Conservation (phyloP, 2,888 invertebrate species). For the Melanotus villosus region DNA sequence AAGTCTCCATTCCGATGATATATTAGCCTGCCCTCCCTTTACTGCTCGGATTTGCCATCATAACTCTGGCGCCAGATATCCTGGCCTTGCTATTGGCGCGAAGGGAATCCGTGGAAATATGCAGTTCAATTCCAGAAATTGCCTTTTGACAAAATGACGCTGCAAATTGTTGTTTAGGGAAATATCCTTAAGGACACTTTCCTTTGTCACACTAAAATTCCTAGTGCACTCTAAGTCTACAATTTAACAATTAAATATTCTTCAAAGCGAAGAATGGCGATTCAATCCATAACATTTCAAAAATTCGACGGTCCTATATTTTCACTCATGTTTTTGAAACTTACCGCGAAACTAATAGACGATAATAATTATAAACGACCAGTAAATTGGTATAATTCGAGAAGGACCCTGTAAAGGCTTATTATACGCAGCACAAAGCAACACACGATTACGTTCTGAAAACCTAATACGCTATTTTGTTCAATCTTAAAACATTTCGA, state of each 20-base stretch:
- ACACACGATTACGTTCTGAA: background rate
- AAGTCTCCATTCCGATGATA: slow-evolving; percentile 73
- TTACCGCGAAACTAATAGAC: background rate
- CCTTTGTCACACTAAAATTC: too few species aligned
- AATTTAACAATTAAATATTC: too few species aligned
- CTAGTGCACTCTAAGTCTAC: background rate
- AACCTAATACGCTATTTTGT: slow-evolving; percentile 7
- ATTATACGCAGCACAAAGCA: background rate
- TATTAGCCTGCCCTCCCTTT: slow-evolving; percentile 38
- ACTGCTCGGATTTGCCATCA: slow-evolving; percentile 43
- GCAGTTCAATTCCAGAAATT: slow-evolving; percentile 29
- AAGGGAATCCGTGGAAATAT: slow-evolving; percentile 31
- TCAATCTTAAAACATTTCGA: slow-evolving; percentile 25
- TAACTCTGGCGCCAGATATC: slow-evolving; percentile 45
- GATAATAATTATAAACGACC: background rate
- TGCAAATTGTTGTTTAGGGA: slow-evolving; percentile 20
- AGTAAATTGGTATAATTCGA: slow-evolving; percentile 11
- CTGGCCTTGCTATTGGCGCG: slow-evolving; percentile 36
- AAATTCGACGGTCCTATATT: too few species aligned
- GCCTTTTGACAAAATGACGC: slow-evolving; percentile 16
- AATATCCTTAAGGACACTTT: background rate
- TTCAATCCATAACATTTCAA: background rate
- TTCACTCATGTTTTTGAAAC: background rate
- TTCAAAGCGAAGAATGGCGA: background rate
- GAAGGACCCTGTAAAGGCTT: background rate